Base-by-base conservation (phyloP, 2,888 invertebrate genomes). In the Clostera curtula region DNA sequence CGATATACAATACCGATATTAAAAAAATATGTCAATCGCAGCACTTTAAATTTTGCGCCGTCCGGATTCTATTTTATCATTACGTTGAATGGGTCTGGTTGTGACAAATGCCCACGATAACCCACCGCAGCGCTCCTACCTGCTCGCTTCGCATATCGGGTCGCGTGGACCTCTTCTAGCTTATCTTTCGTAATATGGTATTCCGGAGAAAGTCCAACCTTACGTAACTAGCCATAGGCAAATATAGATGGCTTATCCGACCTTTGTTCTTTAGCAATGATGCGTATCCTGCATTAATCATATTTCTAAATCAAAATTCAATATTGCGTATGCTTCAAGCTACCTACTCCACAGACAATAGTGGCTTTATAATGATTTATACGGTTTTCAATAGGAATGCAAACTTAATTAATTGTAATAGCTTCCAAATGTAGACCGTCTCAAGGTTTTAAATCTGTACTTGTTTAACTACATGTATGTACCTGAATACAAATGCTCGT, bases 171-270 rank as follows among this genome's bases (percentile, higher is more conserved):
- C 62, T 66, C 58, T 62, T 60, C 58, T 59, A 52, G 58, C 60
- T 71, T 69, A 70, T 69, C 70, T 69, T 48, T 47, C 46, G 50
- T 56, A 62, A 65, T 68, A 61, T 53, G 58, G 66, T 64, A 61
- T 59, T 59, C 52, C 46, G 42, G 49, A 53, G 57, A 60, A 66
- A 66, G 57, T 60, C 47, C 45, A 44, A 56, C 50, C 42, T 50
- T 44, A 44, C 49, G 43, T 49, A n/a, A n/a, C n/a, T n/a, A 46
- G 38, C 43, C 41, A 44, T 48, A 34, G 28, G 29, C 30, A 28
- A 39, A 43, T 42, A 40, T 45, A 36, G 36, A 48, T 43, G 37
- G 39, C 29, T 31, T 29, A 30, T 30, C 32, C 21, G 34, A 36
- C 26, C 21, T 47, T 37, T 27, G 16, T 29, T 19, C 28, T 27